Percentiles rank a stretch among this genome's conserved stretches.
phyloP scores from a whole-genome alignment of 2,113 vertebrate genomes.

The Cryptomyrus ogoouensis region DNA sequence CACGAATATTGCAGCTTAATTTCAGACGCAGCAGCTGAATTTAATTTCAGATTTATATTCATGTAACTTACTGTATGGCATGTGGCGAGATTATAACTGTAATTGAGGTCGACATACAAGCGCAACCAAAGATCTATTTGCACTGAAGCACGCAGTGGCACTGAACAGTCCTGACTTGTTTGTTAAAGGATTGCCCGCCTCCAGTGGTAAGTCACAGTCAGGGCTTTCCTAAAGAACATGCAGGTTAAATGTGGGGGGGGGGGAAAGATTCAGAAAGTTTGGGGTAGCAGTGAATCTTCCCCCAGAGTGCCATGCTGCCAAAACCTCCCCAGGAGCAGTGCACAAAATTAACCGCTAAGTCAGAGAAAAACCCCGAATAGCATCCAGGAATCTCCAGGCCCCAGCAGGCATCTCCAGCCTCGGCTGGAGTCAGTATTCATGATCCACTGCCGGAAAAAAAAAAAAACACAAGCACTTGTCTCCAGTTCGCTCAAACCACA shows the following conservation, averaged over 20 bases:
- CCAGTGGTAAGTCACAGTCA: not conserved
- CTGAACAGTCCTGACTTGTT: not conserved
- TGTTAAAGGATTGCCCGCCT: not conserved
- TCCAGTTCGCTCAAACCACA: not conserved
- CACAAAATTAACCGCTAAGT: not conserved
- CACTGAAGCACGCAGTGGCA: not conserved
- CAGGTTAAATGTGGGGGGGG: not conserved
- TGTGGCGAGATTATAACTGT: not conserved
- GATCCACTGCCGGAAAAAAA: not conserved
- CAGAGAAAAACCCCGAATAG: not conserved
- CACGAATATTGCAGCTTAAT: not conserved
- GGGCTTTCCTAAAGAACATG: not conserved
- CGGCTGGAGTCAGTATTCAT: not conserved
- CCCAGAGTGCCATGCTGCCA: not conserved
- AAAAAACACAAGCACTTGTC: not conserved
- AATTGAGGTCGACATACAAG: not conserved
- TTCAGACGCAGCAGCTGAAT: not conserved
- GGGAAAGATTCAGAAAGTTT: not conserved
- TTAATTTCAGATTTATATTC: not conserved
- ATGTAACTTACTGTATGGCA: not conserved
- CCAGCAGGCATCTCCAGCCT: not conserved
- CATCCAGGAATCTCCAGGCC: not conserved
- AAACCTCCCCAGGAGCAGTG: not conserved
- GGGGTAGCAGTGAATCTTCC: not conserved
- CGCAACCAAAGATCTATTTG: not conserved